Evolutionary conservation across 1,140 invertebrate species (phyloP), one percentile per base, ranked within the genome.

Genomic region (Penaeus chinensis): DNA sequence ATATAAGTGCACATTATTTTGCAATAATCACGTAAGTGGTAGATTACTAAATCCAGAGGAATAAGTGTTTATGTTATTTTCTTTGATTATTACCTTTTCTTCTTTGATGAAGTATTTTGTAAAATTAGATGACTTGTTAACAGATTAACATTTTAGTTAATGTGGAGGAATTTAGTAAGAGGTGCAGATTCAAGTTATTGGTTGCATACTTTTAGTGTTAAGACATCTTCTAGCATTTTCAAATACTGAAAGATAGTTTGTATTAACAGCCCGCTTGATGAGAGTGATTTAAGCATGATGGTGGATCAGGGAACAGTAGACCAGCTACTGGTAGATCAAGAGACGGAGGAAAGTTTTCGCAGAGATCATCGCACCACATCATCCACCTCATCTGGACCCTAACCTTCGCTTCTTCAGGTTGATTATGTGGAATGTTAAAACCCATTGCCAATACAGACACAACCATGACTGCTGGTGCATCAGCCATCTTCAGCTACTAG

Each of bases 211-310:
- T 10, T 54, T 54, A 54, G 16, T 54, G 54, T 54, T 54, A 54
- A 54, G 54, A 13, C 54, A 54, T 54, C 16, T 54, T 5, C 54
- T 54, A 54, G 54, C 54, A 54, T 54, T 54, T 54, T 54, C 5
- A 54, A 11, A 54, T 54, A 54, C 54, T 54, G 54, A 54, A 54
- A 54, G 16, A 54, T 13, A 54, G 54, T 54, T 69, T 62, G 81
- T n/a, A 63, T 42, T 60, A 78, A 79, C 86, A 87, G 86, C 65
- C 60, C 80, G 54, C 81, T 87, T 60, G 86, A 87, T 87, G 86
- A 87, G 80, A 87, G 78, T 78, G 86, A 87, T 24, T 69, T 87
- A 60, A 83, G 81, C 54, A 87, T 87, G 86, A 87, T 87, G 86
- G 86, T 87, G 86, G 86, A 83, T 32, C 80, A 82, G 22, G 71